Base-by-base conservation (phyloP, 2,797 vertebrate genomes). In the Aviceda cuculoides region DNA sequence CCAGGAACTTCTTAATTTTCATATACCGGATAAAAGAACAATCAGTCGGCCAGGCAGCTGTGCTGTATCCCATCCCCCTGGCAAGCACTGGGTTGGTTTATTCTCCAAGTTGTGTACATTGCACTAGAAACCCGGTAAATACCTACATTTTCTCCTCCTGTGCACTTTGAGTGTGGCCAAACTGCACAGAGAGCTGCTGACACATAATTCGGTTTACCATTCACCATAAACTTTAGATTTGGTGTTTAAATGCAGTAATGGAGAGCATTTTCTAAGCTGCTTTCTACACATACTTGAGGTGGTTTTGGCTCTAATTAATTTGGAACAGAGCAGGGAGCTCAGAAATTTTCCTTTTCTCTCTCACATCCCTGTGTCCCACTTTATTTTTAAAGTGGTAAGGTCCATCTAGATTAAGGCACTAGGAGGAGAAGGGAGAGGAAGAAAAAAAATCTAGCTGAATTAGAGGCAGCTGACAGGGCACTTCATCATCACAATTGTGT, bases 301-400 rank as follows among this genome's bases (percentile, higher is more conserved):
- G 31, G 37, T 6, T 93, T 92, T 47, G 78, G 78, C 66, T 87
- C 87, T 95, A 96, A 96, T 93, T 94, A 96, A 96, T 96, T 94
- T 91, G 81, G 93, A 95, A 90, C 87, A 94, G 72, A 68, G 49
- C 73, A 93, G 31, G 11, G 71, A 87, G 84, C 74, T 93, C 65
- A 62, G 50, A 93, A 89, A 94, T 90, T 67, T 90, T 89, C 61
- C 63, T 92, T 50, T 82, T 75, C 62, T 93, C 72, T 62, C 86
- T 79, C 74, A 66, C 35, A 87, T 80, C 55, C 44, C 35, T n/a
- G 89, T 89, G 96, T 95, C 96, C 96, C 89, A 96, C 78, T 97
- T 97, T 96, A 92, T 47, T 93, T 94, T 97, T 97, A 97, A 97
- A 96, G 92, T 40, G 92, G 84, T 58, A 96, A 92, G 28, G 42